Percentiles rank a stretch among this genome's conserved stretches.
Conservation (phyloP, 2,113 vertebrate genomes). For the Columba janthina region DNA sequence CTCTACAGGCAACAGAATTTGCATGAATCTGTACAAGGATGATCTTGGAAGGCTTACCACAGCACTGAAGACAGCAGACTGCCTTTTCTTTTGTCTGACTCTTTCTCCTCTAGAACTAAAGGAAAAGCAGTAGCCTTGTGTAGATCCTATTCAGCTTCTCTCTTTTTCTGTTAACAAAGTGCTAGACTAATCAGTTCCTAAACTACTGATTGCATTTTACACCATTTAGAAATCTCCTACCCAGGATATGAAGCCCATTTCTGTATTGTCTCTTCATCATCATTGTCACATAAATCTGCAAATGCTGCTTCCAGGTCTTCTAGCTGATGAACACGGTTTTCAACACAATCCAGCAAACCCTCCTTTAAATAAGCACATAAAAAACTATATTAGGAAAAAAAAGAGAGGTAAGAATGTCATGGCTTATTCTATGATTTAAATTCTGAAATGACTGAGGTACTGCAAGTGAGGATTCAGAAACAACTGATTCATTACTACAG, state of each 20-base stretch:
- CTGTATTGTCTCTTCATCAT: constrained; percentile 82
- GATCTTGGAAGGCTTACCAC: background rate
- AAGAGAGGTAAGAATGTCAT: background rate
- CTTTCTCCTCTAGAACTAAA: background rate
- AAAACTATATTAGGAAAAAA: background rate
- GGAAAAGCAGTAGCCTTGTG: background rate
- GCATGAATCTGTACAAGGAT: background rate
- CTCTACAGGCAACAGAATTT: background rate
- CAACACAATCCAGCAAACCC: constrained; percentile 85
- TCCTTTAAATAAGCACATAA: constrained; percentile 68
- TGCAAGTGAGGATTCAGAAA: background rate
- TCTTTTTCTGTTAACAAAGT: background rate
- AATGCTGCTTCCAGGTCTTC: constrained; percentile 94
- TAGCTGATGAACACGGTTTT: constrained; percentile 85
- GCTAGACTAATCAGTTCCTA: background rate
- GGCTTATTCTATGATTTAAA: background rate
- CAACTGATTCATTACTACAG: background rate
- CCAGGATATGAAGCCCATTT: constrained; percentile 85
- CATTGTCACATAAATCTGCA: constrained; percentile 90
- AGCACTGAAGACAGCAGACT: background rate
- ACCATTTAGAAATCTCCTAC: constrained; percentile 57
- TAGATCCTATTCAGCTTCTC: background rate
- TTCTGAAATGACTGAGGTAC: background rate
- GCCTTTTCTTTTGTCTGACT: background rate
- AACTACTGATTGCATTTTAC: background rate